Evolutionary conservation across 1,140 invertebrate species (phyloP).

Genomic region (Goniozus legneri): DNA sequence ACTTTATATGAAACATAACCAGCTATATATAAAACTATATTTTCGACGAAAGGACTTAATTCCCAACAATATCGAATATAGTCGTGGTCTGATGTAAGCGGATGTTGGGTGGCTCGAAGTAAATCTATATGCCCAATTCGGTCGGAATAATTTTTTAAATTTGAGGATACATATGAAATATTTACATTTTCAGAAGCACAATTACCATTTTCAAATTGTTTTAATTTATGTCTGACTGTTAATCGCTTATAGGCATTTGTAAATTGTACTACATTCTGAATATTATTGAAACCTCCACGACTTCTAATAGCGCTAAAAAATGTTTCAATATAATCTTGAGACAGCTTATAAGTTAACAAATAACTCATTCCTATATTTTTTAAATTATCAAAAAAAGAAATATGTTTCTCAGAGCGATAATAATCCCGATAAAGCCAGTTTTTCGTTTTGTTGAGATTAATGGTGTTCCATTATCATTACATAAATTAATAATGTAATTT

Average conservation of each 20-base stretch:
- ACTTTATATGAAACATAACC: background rate
- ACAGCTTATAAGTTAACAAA: slow-evolving; percentile 32
- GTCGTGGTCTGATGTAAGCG: background rate
- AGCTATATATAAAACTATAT: background rate
- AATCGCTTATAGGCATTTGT: slow-evolving; percentile 4
- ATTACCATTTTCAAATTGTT: slow-evolving; percentile 1
- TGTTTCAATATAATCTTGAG: slow-evolving; percentile 43
- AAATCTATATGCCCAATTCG: background rate
- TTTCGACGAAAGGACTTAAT: background rate
- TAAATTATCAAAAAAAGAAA: background rate
- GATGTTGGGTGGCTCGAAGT: background rate
- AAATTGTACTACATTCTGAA: slow-evolving; percentile 32
- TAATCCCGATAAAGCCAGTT: slow-evolving; percentile 1
- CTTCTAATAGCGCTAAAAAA: slow-evolving; percentile 38
- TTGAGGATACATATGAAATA: background rate
- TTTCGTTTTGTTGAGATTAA: background rate
- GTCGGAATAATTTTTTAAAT: too few relatives aligned
- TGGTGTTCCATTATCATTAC: background rate
- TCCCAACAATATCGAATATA: background rate
- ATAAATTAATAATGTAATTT: background rate
- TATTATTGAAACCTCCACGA: slow-evolving; percentile 41
- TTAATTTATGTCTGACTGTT: background rate
- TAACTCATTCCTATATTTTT: slow-evolving; percentile 3
- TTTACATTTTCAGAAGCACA: background rate
- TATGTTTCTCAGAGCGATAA: slow-evolving; percentile 1